Base-by-base conservation (phyloP, 2,888 invertebrate genomes). In the Exocentrus adspersus region DNA sequence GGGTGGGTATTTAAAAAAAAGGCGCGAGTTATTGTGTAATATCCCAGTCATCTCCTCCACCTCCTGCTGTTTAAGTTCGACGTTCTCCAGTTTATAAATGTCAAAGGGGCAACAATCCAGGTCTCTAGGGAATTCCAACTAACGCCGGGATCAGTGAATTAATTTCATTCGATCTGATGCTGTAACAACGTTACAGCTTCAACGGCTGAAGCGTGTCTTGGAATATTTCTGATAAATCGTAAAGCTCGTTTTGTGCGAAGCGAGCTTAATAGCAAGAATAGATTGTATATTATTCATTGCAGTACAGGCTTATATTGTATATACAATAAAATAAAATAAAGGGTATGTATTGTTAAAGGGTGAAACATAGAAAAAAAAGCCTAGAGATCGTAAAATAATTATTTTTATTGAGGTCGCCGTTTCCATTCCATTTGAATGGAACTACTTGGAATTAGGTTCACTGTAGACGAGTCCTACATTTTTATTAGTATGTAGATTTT, bases 401-500 rank as follows among this genome's bases (percentile, higher is more conserved):
- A n/a, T 30, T 30, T 30, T 56, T 57, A 57, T 46, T 57, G 46
- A 46, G 57, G 57, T 32, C 57, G 46, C 10, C 12, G 46, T 46
- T 57, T 57, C 42, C 24, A 46, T 57, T 54, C 24, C 24, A 54
- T 54, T 56, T 46, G 57, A 57, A 57, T 57, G 46, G 46, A 17
- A 46, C 30, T 12, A 4, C 30, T 16, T 43, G 42, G 24, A 50
- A 56, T 62, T 28, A 42, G 51, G 48, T 54, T 56, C 30, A 62
- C 24, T 21, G 61, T 50, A 43, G 42, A 42, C 48, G 50, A 62
- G 57, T 45, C 28, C 37, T 19, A 42, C 61, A 54, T 61, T 61
- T 50, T 62, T 52, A 56, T 32, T 62, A 43, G 30, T n/a, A 56
- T 62, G 61, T 41, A 62, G 56, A 62, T 61, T 62, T 30, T 50